These are phyloP conservation scores for Heterohyrax brucei DNA, from an alignment of 2,797 vertebrate genomes.

Conservation along the genomic window DNA sequence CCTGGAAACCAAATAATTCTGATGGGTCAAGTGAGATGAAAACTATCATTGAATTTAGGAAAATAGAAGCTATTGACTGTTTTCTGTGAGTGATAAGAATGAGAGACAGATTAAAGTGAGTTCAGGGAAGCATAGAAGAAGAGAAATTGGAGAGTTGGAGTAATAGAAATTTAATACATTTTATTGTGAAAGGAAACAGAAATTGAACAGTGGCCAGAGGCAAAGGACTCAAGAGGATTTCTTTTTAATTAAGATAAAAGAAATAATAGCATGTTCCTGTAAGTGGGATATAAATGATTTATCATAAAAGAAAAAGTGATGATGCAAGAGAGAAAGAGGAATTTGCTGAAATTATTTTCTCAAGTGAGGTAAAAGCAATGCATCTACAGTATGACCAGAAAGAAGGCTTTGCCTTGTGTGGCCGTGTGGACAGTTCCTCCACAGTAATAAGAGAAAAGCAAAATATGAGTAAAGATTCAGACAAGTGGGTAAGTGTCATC, in stretches of 20 bases:
- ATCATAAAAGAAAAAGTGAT: not conserved
- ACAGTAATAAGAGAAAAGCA: not conserved
- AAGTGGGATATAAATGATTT: not conserved
- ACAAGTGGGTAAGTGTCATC: too few relatives aligned
- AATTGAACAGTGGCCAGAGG: not conserved
- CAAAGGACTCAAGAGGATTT: not conserved
- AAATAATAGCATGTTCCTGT: not conserved
- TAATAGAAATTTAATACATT: not conserved
- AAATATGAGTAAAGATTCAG: not conserved
- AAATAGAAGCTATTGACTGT: not conserved
- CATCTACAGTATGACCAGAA: not conserved
- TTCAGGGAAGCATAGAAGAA: not conserved
- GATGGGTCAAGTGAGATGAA: not conserved
- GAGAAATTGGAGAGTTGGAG: not conserved
- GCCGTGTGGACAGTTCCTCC: not conserved
- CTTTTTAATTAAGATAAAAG: not conserved
- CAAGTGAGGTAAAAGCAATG: not conserved
- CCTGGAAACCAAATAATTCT: not conserved
- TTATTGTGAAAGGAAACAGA: not conserved
- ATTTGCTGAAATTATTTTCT: not conserved
- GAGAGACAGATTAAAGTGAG: not conserved
- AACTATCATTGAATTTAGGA: constrained; percentile 1
- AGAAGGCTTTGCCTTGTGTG: not conserved
- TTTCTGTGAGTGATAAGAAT: not conserved
- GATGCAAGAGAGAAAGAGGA: not conserved